Evolutionary conservation across 2,113 vertebrate species (phyloP).

Genomic region (Upupa epops): DNA sequence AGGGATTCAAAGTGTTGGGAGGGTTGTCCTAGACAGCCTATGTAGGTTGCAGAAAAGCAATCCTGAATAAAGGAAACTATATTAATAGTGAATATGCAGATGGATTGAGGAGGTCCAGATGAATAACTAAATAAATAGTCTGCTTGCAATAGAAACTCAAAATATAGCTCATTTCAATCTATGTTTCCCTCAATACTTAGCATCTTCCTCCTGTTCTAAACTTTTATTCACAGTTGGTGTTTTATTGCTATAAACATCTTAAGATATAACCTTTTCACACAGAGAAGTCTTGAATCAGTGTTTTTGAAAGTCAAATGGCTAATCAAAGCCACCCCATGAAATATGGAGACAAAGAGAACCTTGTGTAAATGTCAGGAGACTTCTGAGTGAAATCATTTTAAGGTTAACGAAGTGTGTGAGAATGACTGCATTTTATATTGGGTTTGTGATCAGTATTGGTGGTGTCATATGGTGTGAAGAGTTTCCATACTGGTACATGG

Average conservation of each 20-base stretch:
- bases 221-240: neutral
- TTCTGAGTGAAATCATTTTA: neutral
- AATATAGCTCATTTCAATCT: neutral
- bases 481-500: neutral
- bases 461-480: neutral
- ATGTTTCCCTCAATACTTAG: neutral
- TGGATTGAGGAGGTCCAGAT: neutral
- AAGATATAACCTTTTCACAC: neutral
- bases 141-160: neutral
- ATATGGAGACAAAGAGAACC: neutral
- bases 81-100: neutral
- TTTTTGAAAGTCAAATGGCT: neutral
- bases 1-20: neutral
- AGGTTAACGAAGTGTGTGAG: neutral
- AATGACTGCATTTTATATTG: neutral
- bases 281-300: neutral
- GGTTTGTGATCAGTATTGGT: neutral
- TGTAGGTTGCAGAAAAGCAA: accelerated
- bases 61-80: neutral
- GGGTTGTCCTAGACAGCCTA: neutral
- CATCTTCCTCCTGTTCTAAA: neutral
- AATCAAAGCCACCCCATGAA: neutral
- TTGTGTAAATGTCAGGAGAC: neutral
- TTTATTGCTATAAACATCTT: neutral
- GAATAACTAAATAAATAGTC: neutral